Evolutionary conservation across 2,113 vertebrate genomes (phyloP).

Genomic region (Sarotherodon lohbergeri): DNA sequence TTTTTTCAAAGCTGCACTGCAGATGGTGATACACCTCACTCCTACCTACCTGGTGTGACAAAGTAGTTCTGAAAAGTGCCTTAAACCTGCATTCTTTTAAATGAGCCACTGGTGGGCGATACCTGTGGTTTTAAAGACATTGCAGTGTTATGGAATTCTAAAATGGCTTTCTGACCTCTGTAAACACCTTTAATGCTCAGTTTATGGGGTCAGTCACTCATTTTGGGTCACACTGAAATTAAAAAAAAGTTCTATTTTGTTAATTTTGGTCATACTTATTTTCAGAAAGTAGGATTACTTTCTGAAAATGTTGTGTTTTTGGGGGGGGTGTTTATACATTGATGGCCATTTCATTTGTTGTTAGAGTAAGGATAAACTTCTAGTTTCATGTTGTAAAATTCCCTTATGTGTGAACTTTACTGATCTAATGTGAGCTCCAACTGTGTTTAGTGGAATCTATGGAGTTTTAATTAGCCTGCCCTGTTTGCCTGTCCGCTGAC

Average conservation of each 20-base stretch:
- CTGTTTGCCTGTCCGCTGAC: not conserved
- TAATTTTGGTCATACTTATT: not conserved
- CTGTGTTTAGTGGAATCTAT: not conserved
- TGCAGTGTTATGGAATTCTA: not conserved
- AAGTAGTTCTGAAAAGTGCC: not conserved
- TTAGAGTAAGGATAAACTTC: not conserved
- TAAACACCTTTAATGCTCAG: not conserved
- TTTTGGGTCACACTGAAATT: not conserved
- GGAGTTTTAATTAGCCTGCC: not conserved
- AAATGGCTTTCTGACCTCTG: not conserved
- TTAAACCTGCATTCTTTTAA: not conserved
- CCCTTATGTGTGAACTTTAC: not conserved
- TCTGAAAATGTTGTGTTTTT: not conserved
- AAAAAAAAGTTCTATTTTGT: not conserved
- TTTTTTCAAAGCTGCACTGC: not conserved
- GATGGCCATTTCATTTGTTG: rapidly evolving
- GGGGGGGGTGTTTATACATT: not conserved
- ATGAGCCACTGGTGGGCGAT: not conserved
- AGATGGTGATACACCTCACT: not conserved
- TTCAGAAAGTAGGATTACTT: not conserved
- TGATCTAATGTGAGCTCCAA: not conserved
- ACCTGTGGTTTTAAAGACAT: not conserved
- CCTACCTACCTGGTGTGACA: not conserved
- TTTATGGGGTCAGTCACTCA: not conserved
- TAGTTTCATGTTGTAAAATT: not conserved